Base-by-base conservation (phyloP, 2,797 vertebrate genomes). In the Basileuterus tristriatus region DNA sequence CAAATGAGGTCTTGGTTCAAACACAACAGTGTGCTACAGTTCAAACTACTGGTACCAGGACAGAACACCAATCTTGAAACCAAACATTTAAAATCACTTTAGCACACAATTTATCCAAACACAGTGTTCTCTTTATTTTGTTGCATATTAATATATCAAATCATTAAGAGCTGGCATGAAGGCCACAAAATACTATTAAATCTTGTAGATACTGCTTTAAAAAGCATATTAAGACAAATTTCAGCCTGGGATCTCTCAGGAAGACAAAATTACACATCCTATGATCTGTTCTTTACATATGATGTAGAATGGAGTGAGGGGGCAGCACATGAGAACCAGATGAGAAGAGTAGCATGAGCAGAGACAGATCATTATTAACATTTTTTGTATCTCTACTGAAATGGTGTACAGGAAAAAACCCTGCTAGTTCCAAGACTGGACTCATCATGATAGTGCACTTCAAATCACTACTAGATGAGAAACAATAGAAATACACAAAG, bases 11-110 rank as follows among this genome's bases (percentile, higher is more conserved):
- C 0, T 4, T 29, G 19, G 30, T 27, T 58, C 52, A 43, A 8
- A 11, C 6, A 4, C 46, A 20, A 0, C 3, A 9, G 8, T 30
- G 9, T 0, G 4, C 7, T 16, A 2, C 30, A 34, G 39, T 32
- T 60, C 46, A 6, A 9, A 49, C 22, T 7, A 1, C 6, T 2
- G 21, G 8, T 15, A 32, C 2, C 11, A 46, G 23, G 39, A 63
- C 9, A 39, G 21, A 63, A 56, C 2, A 6, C 3, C 9, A 0
- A 2, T 8, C 37, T 24, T 27, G 13, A 65, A 80, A 74, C 14
- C 22, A 75, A 52, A 20, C 19, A 26, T 44, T 60, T 71, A 44
- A 12, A 39, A 29, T 72, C 29, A 84, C 34, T 75, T 63, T 1
- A 34, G 32, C 39, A 58, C 63, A 50, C 47, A 44, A 16, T 37